Evolutionary conservation across 2,113 vertebrate species (phyloP).

Genomic region (Microtus pennsylvanicus): DNA sequence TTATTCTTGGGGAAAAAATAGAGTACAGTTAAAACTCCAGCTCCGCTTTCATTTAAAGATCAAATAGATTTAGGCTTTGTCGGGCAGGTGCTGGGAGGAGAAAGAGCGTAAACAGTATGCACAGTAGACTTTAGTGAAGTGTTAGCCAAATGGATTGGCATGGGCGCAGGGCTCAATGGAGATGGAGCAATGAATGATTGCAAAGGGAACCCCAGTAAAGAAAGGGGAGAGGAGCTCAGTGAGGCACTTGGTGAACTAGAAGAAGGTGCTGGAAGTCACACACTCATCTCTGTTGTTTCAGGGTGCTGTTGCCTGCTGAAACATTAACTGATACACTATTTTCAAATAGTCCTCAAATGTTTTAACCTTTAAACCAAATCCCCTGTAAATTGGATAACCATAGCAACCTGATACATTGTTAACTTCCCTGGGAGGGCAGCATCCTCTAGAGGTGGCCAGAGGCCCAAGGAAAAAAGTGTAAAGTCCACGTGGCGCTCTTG

Average conservation of each 20-base stretch:
- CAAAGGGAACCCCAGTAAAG: fast-evolving
- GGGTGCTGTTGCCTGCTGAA: neutral
- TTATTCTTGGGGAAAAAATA: constrained; percentile 20
- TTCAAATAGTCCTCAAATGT: constrained; percentile 12
- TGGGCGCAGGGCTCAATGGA: neutral
- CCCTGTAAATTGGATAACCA: constrained; percentile 44
- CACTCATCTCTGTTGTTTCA: neutral
- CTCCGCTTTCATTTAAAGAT: neutral
- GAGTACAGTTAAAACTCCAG: neutral
- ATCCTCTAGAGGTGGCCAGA: neutral
- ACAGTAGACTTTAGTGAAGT: neutral
- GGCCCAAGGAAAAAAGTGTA: neutral
- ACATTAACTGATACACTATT: constrained; percentile 8
- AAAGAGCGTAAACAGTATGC: neutral
- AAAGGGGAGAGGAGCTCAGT: no score
- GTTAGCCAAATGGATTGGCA: neutral
- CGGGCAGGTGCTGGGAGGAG: neutral
- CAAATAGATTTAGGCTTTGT: neutral
- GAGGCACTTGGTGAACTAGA: fast-evolving
- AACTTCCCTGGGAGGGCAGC: neutral
- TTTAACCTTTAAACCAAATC: constrained; percentile 51
- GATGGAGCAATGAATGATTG: neutral
- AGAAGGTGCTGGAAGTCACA: neutral
- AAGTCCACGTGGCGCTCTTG: neutral
- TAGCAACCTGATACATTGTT: neutral